phyloP scores from a whole-genome alignment of 2,888 invertebrate genomes.

The Uloborus plumipes region DNA sequence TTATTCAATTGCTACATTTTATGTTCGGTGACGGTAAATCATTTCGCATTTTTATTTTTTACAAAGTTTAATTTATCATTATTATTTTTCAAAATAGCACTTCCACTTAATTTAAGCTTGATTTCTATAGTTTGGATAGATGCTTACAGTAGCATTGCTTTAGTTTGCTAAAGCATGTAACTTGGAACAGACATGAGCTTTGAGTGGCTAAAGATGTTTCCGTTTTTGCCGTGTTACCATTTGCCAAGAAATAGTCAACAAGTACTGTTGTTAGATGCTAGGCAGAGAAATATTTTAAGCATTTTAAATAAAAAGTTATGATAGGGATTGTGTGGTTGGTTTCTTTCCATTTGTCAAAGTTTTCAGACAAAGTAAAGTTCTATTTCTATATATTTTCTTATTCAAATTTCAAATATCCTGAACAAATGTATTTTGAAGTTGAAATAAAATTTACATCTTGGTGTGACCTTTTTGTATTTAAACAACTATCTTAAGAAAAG shows the following conservation, averaged over 20 bases:
- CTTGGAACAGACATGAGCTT: no score
- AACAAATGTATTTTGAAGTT: constrained; percentile 66
- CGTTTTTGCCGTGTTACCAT: constrained; percentile 17
- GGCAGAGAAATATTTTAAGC: constrained; percentile 15
- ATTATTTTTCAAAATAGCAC: no score
- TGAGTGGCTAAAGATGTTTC: constrained; percentile 28
- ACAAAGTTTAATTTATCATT: no score
- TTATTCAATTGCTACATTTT: no score
- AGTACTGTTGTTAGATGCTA: constrained; percentile 18
- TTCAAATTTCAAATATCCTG: constrained; percentile 67
- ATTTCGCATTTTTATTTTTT: no score
- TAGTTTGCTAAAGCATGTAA: no score
- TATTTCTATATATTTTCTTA: constrained; percentile 68
- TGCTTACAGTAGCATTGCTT: no score
- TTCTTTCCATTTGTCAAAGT: constrained; percentile 29
- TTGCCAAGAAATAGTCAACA: constrained; percentile 3
- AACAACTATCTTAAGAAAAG: not conserved
- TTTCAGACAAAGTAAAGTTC: constrained; percentile 64
- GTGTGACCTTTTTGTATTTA: constrained; percentile 63
- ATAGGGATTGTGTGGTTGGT: constrained; percentile 45
- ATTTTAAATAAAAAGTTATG: constrained; percentile 31
- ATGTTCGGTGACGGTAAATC: no score
- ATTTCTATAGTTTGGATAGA: no score
- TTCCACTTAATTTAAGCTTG: no score
- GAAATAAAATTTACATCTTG: constrained; percentile 64